Evolutionary conservation across 2,797 vertebrate genomes (phyloP).

Genomic region (Falco naumanni): DNA sequence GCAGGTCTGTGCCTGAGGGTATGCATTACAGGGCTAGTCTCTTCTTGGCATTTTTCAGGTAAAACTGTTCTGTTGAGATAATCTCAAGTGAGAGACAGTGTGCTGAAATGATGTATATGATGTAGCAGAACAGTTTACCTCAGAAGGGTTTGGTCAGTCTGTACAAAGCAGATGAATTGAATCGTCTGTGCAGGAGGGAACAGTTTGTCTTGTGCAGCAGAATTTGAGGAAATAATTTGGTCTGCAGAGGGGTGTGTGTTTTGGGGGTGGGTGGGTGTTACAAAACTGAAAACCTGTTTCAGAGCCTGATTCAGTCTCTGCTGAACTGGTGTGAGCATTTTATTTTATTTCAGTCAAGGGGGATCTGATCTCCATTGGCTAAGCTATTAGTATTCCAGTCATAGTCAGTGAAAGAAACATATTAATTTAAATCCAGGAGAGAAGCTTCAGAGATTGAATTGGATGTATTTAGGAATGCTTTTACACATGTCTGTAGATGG

Average conservation of each 20-base stretch:
- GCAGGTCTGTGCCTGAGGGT: background rate
- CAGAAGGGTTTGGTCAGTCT: background rate
- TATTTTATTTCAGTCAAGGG: background rate
- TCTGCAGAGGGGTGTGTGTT: background rate
- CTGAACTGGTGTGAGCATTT: background rate
- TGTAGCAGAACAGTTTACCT: background rate
- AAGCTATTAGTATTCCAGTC: background rate
- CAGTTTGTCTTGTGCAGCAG: background rate
- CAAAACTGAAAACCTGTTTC: background rate
- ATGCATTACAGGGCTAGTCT: background rate
- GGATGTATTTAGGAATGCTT: background rate
- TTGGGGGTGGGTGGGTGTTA: background rate
- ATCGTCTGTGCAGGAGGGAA: background rate
- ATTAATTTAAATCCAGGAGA: slow-evolving; percentile 23
- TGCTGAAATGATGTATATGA: background rate
- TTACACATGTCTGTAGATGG: slow-evolving; percentile 74
- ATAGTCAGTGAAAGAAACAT: slow-evolving; percentile 5
- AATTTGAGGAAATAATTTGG: background rate
- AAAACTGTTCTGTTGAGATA: background rate
- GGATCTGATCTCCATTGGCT: background rate
- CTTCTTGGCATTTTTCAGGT: background rate
- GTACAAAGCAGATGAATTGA: background rate
- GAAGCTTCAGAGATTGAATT: background rate
- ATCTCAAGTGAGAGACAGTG: background rate
- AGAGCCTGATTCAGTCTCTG: background rate